Evolutionary conservation across 2,113 vertebrate genomes (phyloP).

Genomic region (Oostethus manadensis): DNA sequence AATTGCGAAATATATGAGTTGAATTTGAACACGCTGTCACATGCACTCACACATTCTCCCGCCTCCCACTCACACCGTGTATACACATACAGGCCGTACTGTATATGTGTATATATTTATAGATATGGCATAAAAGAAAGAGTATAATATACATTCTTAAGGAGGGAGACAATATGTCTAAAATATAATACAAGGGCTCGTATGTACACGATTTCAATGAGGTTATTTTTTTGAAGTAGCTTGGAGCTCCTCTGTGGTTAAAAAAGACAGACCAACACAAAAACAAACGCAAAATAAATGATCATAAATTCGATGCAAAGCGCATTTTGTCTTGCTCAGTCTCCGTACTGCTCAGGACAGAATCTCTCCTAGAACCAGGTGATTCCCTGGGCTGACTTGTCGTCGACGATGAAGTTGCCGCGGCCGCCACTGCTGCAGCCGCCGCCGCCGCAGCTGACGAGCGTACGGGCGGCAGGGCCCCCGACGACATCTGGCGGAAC

Average conservation of each 20-base stretch:
- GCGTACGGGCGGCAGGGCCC: conserved; percentile 84
- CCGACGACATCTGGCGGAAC: conserved; percentile 96
- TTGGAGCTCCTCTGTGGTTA: conserved; percentile 53
- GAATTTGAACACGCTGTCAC: conserved; percentile 41
- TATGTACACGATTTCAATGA: conserved; percentile 83
- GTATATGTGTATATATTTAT: conserved; percentile 27
- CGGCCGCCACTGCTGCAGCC: conserved; percentile 58
- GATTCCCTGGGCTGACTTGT: conserved; percentile 80
- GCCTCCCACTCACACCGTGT: conserved; percentile 19
- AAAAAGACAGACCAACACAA: conserved; percentile 71
- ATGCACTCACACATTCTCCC: conserved; percentile 16
- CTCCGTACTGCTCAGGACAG: conserved; percentile 88
- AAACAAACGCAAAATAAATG: conserved; percentile 60
- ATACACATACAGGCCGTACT: conserved; percentile 28
- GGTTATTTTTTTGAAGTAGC: conserved; percentile 75
- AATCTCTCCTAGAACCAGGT: conserved; percentile 76
- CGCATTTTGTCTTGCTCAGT: conserved; percentile 93
- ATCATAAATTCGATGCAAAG: conserved; percentile 98
- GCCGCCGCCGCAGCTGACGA: conserved; percentile 38
- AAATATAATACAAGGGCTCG: conserved; percentile 83
- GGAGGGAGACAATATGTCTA: conserved; percentile 83
- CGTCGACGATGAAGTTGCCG: conserved; percentile 53
- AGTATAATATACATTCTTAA: conserved; percentile 86
- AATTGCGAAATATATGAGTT: conserved; percentile 77
- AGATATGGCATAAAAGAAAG: conserved; percentile 46